Evolutionary conservation across 2,888 invertebrate genomes (phyloP).

Genomic region (Tromatobia lineatoria): DNA sequence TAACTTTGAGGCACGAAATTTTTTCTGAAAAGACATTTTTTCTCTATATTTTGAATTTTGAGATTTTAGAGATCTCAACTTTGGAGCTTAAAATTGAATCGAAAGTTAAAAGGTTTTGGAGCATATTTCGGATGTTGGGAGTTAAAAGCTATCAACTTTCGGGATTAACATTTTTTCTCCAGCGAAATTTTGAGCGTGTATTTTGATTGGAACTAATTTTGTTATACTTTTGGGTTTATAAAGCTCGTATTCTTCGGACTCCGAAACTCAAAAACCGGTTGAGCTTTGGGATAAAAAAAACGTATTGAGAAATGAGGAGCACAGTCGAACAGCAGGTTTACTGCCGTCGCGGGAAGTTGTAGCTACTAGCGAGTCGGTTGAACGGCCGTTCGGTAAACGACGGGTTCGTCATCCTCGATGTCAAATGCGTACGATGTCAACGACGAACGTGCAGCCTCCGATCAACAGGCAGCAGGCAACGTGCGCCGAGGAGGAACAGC

Average conservation of each 20-base stretch:
- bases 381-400: slow-evolving; percentile 42
- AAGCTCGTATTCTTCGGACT: slow-evolving; percentile 12
- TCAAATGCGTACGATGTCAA: slow-evolving; percentile 77
- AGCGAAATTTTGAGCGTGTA: too few relatives aligned
- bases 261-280: slow-evolving; percentile 49
- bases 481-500: slow-evolving; percentile 74
- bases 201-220: too few relatives aligned
- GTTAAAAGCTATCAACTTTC: too few relatives aligned
- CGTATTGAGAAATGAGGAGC: slow-evolving; percentile 57
- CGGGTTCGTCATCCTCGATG: slow-evolving; percentile 61
- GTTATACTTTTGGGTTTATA: too few relatives aligned
- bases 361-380: slow-evolving; percentile 49
- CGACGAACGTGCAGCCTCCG: slow-evolving; percentile 75
- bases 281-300: slow-evolving; percentile 25
- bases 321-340: slow-evolving; percentile 49
- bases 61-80: too few relatives aligned
- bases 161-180: too few relatives aligned
- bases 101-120: too few relatives aligned
- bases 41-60: too few relatives aligned
- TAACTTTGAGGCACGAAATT: background rate
- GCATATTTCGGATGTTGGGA: background rate
- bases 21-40: too few relatives aligned
- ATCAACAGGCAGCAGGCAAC: slow-evolving; percentile 73
- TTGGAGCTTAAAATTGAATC: too few relatives aligned
- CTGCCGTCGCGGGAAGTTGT: slow-evolving; percentile 39